phyloP scores from a whole-genome alignment of 2,797 vertebrate species.

The Menidia menidia region DNA sequence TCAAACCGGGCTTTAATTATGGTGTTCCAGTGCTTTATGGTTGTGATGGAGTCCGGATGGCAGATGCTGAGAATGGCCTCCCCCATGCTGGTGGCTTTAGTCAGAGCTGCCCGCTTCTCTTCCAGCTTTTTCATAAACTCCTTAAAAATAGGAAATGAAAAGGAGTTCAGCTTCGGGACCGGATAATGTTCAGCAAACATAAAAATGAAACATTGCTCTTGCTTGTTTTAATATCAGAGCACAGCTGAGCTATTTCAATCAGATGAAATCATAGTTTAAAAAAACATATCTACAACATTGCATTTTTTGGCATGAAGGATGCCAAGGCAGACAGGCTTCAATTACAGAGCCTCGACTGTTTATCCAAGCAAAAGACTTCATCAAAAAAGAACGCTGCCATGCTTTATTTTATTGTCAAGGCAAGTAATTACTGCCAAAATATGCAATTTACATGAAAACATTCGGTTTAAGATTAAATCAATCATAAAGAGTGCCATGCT shows the following conservation, averaged over 20 bases:
- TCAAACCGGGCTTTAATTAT: conserved; percentile 98
- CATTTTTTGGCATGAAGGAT: conserved; percentile 50
- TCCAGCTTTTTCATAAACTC: conserved; percentile 97
- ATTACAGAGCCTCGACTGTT: conserved; percentile 35
- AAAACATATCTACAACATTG: conserved; percentile 38
- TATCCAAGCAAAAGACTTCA: conserved; percentile 32
- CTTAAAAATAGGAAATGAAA: conserved; percentile 71
- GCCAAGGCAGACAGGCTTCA: conserved; percentile 42
- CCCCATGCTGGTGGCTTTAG: conserved; percentile 92
- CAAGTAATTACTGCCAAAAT: conserved; percentile 17
- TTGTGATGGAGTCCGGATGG: conserved; percentile 98
- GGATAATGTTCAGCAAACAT: conserved; percentile 40
- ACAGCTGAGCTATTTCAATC: conserved; percentile 39
- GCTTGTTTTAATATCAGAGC: conserved; percentile 8
- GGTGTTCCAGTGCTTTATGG: conserved; percentile 99
- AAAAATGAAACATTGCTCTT: conserved; percentile 27
- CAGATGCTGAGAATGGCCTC: conserved; percentile 93
- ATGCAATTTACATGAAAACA: neutral
- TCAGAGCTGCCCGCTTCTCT: conserved; percentile 91
- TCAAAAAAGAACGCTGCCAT: conserved; percentile 45
- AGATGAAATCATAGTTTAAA: conserved; percentile 65
- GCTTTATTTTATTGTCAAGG: conserved; percentile 18
- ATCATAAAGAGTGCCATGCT: conserved; percentile 38
- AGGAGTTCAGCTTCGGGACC: conserved; percentile 51
- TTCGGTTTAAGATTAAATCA: neutral